Conservation (phyloP, 2,888 invertebrate genomes). For the Mechanitis mazaeus region DNA sequence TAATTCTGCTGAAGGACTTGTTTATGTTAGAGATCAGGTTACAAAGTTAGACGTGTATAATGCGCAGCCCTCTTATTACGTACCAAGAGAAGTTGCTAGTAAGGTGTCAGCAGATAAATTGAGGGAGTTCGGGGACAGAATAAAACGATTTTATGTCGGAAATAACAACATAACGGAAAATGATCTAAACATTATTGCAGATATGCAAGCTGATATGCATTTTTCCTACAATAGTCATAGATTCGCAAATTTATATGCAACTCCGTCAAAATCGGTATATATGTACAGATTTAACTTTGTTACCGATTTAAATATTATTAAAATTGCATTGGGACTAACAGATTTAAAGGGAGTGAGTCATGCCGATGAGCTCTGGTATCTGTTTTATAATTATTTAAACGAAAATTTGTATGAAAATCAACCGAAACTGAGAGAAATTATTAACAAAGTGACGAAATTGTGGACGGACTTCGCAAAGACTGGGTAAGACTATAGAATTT, state of each 20-base stretch:
- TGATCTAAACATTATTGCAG: conserved; percentile 34
- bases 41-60: conserved; percentile 41
- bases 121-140: conserved; percentile 41
- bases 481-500: conserved; percentile 44
- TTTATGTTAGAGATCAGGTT: conserved; percentile 35
- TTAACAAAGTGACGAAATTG: conserved; percentile 53
- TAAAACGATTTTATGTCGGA: conserved; percentile 47
- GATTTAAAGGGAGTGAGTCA: conserved; percentile 58
- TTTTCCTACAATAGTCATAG: conserved; percentile 46
- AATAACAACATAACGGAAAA: conserved; percentile 37
- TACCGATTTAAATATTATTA: conserved; percentile 51
- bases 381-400: conserved; percentile 54
- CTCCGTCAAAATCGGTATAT: conserved; percentile 36
- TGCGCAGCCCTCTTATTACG: conserved; percentile 39
- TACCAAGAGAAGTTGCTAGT: conserved; percentile 44
- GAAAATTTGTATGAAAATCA: conserved; percentile 46
- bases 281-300: conserved; percentile 51
- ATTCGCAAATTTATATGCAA: conserved; percentile 43
- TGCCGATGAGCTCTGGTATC: conserved; percentile 66
- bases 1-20: conserved; percentile 49
- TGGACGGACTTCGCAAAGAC: conserved; percentile 68
- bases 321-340: conserved; percentile 27
- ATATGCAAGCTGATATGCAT: conserved; percentile 43
- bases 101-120: conserved; percentile 36
- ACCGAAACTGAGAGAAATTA: conserved; percentile 45